These are phyloP conservation scores for Asbolus verrucosus DNA, from an alignment of 1,140 invertebrate species.

Conservation along the genomic window DNA sequence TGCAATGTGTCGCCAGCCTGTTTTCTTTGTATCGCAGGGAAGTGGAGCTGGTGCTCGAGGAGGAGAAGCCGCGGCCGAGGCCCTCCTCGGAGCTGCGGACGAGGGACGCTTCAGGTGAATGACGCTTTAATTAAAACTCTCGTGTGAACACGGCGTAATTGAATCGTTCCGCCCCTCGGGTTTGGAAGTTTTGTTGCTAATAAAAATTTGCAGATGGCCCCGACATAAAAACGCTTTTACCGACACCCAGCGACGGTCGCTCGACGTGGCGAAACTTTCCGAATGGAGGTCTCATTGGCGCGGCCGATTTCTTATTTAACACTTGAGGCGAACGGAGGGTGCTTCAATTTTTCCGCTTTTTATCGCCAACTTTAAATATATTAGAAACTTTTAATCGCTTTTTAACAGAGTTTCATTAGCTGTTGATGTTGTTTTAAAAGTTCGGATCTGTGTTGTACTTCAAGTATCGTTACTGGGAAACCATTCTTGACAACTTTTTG, in stretches of 20 bases:
- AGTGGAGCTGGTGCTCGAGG: conserved; percentile 52
- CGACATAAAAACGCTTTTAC: no score
- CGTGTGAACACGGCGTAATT: no score
- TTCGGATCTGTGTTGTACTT: conserved; percentile 1
- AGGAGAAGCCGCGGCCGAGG: conserved; percentile 55
- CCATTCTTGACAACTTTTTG: not conserved
- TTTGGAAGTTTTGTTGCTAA: no score
- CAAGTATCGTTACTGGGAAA: not conserved
- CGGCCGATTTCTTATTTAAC: no score
- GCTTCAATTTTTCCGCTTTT: no score
- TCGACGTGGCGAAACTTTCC: no score
- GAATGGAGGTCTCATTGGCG: no score
- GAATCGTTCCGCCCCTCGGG: no score
- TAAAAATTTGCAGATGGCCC: no score
- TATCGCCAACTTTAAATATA: not conserved
- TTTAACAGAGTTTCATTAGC: conserved; percentile 21
- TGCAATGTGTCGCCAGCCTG: conserved; percentile 53
- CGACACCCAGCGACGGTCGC: no score
- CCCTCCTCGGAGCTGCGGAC: conserved; percentile 57
- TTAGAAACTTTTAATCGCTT: conserved; percentile 33
- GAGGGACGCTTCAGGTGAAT: conserved; percentile 48
- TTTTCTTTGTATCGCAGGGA: conserved; percentile 53
- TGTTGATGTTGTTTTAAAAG: conserved; percentile 29
- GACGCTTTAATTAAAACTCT: no score
- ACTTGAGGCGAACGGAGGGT: no score